Evolutionary conservation across 2,797 vertebrate species (phyloP).

Genomic region (Myotis daubentonii): DNA sequence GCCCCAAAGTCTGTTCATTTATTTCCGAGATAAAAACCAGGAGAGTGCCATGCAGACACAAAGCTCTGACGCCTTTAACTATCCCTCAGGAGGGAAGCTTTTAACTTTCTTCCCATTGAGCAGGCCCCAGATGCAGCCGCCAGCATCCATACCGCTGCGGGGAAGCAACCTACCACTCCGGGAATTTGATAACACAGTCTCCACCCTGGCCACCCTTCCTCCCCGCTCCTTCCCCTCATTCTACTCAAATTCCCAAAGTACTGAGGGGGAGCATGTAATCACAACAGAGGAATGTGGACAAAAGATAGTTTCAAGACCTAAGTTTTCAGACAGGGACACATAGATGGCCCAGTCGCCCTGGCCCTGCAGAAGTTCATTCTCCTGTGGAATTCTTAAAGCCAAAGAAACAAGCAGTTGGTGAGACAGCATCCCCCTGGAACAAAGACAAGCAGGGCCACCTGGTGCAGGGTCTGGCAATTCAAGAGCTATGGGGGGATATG

Average conservation of each 20-base stretch:
- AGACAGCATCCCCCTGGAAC: not conserved
- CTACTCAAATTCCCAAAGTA: not conserved
- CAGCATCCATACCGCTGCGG: not conserved
- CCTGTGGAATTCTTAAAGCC: not conserved
- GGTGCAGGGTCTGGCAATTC: conserved; percentile 43
- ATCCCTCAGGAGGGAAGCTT: not conserved
- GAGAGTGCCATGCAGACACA: not conserved
- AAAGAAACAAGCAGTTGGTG: conserved; percentile 27
- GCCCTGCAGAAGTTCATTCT: conserved; percentile 21
- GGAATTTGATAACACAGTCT: conserved; percentile 11
- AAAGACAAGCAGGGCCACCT: conserved; percentile 14
- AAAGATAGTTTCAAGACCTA: not conserved
- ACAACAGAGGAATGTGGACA: not conserved
- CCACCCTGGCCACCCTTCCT: not conserved
- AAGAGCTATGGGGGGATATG: not conserved
- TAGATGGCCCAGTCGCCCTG: not conserved
- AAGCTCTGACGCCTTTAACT: not conserved
- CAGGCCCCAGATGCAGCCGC: not conserved
- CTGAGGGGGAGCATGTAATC: not conserved
- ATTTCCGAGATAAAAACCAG: not conserved
- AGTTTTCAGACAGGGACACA: not conserved
- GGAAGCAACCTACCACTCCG: not conserved
- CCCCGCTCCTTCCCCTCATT: not conserved
- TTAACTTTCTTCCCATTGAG: not conserved
- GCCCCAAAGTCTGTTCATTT: not conserved